Percentiles rank a stretch among this genome's conserved stretches.
Conservation (phyloP, 2,113 vertebrate species). For the Suncus etruscus region DNA sequence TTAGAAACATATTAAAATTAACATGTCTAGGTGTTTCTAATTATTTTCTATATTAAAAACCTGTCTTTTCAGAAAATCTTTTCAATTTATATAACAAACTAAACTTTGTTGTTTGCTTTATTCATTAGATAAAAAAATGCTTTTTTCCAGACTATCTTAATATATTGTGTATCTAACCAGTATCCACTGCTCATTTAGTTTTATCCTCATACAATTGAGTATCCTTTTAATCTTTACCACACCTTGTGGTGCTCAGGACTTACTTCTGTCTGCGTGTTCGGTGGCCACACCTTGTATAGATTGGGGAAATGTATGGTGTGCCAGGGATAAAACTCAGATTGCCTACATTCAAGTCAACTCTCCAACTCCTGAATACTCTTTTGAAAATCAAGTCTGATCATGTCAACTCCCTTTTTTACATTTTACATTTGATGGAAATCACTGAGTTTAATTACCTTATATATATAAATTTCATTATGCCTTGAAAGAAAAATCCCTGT, state of each 20-base stretch:
- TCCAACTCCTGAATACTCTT: neutral
- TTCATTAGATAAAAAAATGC: neutral
- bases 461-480: too few species aligned
- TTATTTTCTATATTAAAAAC: neutral
- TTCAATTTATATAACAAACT: neutral
- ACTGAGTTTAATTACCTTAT: neutral
- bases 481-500: neutral
- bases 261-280: too few species aligned
- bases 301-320: too few species aligned
- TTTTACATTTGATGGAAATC: neutral
- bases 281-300: too few species aligned
- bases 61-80: too few species aligned
- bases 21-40: constrained; percentile 1
- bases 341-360: too few species aligned
- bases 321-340: too few species aligned
- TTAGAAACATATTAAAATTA: constrained; percentile 11
- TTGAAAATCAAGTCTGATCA: neutral
- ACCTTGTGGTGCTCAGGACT: too few species aligned
- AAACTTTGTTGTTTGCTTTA: neutral
- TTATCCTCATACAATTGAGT: neutral
- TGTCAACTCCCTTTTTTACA: neutral
- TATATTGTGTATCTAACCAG: neutral
- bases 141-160: neutral
- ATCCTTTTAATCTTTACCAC: too few species aligned
- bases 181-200: neutral